Percentiles rank a stretch among this genome's conserved stretches.
These are phyloP conservation scores for Steinernema feltiae DNA, from an alignment of 1,140 invertebrate genomes.

Conservation along the genomic window DNA sequence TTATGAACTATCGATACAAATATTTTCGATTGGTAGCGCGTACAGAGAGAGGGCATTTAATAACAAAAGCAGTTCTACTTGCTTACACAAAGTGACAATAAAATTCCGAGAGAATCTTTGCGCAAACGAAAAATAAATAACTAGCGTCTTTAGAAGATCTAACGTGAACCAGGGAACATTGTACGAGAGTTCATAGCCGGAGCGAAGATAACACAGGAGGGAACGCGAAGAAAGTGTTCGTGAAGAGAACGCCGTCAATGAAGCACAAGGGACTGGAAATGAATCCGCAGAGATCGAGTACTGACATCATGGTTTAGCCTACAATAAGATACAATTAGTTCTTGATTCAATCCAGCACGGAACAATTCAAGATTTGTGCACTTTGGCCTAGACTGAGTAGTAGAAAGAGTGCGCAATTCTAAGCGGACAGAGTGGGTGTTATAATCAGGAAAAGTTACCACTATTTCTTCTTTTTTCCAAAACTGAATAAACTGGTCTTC, in stretches of 20 bases:
- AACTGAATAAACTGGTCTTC: constrained; percentile 39
- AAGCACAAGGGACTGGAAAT: neutral
- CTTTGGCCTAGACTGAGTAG: no score
- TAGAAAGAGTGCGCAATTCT: no score
- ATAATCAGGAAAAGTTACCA: neutral
- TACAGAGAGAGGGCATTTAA: no score
- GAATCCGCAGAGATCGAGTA: neutral
- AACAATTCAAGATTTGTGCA: no score
- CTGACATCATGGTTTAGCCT: constrained; percentile 9
- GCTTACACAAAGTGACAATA: no score
- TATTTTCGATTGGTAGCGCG: no score
- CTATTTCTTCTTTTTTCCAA: constrained; percentile 37
- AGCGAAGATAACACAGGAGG: neutral
- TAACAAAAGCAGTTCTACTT: no score
- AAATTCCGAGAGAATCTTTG: neutral
- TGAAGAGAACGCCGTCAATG: neutral
- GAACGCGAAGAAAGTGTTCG: neutral
- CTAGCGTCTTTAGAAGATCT: neutral
- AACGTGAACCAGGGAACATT: neutral
- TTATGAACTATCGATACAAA: neutral
- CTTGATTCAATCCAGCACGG: no score
- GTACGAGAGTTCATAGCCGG: neutral
- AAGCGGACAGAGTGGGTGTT: no score
- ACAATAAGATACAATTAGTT: no score
- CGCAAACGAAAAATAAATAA: neutral